These are phyloP conservation scores for Bellardia pandia DNA, from an alignment of 2,888 invertebrate genomes.

Conservation along the genomic window DNA sequence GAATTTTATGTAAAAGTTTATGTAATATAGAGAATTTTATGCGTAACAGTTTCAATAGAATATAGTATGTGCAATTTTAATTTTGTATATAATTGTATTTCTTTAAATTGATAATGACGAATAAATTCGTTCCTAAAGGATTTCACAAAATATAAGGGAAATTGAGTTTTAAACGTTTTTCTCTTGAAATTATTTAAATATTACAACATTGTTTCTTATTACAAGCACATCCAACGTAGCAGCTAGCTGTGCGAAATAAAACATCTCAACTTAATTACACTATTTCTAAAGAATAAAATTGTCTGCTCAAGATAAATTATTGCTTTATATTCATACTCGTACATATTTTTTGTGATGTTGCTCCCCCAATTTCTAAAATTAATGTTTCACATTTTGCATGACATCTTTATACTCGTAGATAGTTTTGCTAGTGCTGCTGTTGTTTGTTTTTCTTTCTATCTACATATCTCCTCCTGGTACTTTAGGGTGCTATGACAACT, in stretches of 20 bases:
- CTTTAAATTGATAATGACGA: too few species aligned
- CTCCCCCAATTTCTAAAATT: conserved; percentile 45
- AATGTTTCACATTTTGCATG: conserved; percentile 40
- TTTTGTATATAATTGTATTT: too few species aligned
- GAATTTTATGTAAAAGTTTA: too few species aligned
- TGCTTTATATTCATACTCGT: background rate
- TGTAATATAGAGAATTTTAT: too few species aligned
- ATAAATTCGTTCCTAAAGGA: too few species aligned
- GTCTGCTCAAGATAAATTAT: conserved; percentile 50
- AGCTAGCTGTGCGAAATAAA: background rate
- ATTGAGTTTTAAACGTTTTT: conserved; percentile 1
- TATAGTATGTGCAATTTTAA: too few species aligned
- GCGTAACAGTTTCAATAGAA: too few species aligned
- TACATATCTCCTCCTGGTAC: background rate
- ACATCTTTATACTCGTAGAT: conserved; percentile 37
- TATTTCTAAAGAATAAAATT: conserved; percentile 28
- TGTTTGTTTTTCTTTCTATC: background rate
- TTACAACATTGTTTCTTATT: conserved; percentile 20
- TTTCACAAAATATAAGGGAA: background rate
- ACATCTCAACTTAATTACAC: conserved; percentile 38
- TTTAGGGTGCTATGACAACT: conserved; percentile 43
- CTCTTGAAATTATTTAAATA: conserved; percentile 7
- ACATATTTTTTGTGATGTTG: background rate
- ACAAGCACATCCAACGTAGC: conserved; percentile 9
- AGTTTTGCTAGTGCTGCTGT: background rate